phyloP scores from a whole-genome alignment of 2,888 invertebrate genomes.

The Ectropis crepuscularia region DNA sequence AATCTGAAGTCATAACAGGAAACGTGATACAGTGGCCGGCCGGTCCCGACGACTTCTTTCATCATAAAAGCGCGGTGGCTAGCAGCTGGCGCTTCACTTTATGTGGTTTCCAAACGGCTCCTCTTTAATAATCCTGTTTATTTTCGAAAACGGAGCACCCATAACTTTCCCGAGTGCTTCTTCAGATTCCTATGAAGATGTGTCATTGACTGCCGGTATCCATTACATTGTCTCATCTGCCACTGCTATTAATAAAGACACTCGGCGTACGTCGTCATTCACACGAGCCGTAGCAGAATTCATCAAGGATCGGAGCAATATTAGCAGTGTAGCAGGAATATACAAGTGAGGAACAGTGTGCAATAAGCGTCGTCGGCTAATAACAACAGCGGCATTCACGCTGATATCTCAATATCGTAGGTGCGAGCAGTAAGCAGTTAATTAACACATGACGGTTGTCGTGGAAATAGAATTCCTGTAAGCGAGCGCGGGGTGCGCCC shows the following conservation, averaged over 20 bases:
- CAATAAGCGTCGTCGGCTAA: slow-evolving; percentile 80
- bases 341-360: slow-evolving; percentile 60
- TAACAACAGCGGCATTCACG: slow-evolving; percentile 80
- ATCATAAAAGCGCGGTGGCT: slow-evolving; percentile 77
- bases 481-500: slow-evolving; percentile 72
- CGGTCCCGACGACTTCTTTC: slow-evolving; percentile 73
- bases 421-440: slow-evolving; percentile 81
- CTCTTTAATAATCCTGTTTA: slow-evolving; percentile 82
- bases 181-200: slow-evolving; percentile 64
- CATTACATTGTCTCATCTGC: slow-evolving; percentile 44
- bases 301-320: slow-evolving; percentile 41
- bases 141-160: slow-evolving; percentile 77
- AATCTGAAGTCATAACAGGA: slow-evolving; percentile 83
- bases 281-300: slow-evolving; percentile 34
- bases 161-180: slow-evolving; percentile 53
- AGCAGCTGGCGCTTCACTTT: slow-evolving; percentile 79
- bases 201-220: slow-evolving; percentile 56
- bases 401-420: slow-evolving; percentile 83
- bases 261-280: slow-evolving; percentile 25
- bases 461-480: slow-evolving; percentile 84
- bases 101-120: slow-evolving; percentile 78
- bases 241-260: slow-evolving; percentile 42
- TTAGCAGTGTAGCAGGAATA: slow-evolving; percentile 34
- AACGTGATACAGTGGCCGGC: slow-evolving; percentile 77
- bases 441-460: slow-evolving; percentile 84